Percentiles rank a stretch among this genome's conserved stretches.
Evolutionary conservation across 2,797 vertebrate genomes (phyloP).

Genomic region (Centropyge bicolor): DNA sequence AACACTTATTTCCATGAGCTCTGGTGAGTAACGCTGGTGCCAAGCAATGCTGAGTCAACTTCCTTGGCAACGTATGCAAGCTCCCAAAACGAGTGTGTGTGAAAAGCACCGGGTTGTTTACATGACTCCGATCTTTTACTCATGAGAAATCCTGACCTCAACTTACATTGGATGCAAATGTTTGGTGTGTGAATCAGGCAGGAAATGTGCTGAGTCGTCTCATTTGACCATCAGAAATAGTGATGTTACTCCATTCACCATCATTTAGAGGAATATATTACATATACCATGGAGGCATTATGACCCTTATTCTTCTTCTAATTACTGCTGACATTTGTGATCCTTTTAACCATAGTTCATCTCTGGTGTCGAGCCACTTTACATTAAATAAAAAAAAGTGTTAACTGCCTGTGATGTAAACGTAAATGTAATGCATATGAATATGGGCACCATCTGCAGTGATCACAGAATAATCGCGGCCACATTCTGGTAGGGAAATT

Average conservation of each 20-base stretch:
- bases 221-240: slow-evolving; percentile 8
- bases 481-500: slow-evolving; percentile 17
- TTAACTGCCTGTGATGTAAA: slow-evolving; percentile 19
- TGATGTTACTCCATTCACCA: neutral
- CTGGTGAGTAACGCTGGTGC: slow-evolving; percentile 66
- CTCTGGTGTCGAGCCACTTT: slow-evolving; percentile 14
- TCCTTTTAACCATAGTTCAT: slow-evolving; percentile 4
- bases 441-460: slow-evolving; percentile 35
- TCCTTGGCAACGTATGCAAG: slow-evolving; percentile 45
- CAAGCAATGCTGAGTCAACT: slow-evolving; percentile 72
- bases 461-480: neutral
- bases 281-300: neutral
- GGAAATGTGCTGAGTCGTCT: slow-evolving; percentile 43
- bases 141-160: slow-evolving; percentile 61
- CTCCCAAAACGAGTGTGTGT: slow-evolving; percentile 43
- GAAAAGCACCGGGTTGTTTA: slow-evolving; percentile 50
- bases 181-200: slow-evolving; percentile 47
- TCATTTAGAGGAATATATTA: neutral
- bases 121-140: slow-evolving; percentile 52
- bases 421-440: slow-evolving; percentile 8
- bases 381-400: neutral
- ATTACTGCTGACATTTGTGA: slow-evolving; percentile 5
- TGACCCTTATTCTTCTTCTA: neutral
- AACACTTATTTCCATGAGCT: slow-evolving; percentile 59
- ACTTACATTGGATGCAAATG: slow-evolving; percentile 42